Conservation (phyloP, 2,888 invertebrate species). For the Lissonota sp. region DNA sequence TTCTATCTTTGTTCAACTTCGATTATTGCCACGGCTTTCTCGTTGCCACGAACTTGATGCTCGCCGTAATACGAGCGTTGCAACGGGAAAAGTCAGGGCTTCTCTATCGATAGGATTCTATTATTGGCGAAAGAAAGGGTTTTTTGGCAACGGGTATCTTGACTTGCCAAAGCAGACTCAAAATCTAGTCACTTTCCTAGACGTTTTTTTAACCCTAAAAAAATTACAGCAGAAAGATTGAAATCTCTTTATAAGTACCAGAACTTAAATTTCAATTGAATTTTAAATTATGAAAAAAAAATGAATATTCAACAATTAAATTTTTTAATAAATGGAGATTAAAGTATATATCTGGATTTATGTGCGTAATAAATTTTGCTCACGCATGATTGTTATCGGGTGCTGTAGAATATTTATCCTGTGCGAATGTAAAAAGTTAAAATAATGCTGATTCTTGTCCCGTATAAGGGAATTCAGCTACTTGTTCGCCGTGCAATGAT, state of each 20-base stretch:
- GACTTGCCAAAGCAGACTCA: too few species aligned
- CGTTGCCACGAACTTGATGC: constrained; percentile 46
- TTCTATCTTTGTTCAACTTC: constrained; percentile 6
- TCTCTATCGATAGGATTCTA: constrained; percentile 41
- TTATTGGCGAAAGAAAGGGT: constrained; percentile 30
- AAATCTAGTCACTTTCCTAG: too few species aligned
- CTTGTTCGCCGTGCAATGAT: constrained; percentile 32
- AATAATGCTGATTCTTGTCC: constrained; percentile 52
- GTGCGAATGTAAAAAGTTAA: background rate
- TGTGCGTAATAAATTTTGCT: constrained; percentile 41
- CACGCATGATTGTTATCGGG: constrained; percentile 26
- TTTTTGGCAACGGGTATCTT: constrained; percentile 39
- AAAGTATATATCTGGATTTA: background rate
- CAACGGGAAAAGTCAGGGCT: constrained; percentile 23
- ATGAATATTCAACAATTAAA: background rate
- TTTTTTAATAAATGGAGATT: too few species aligned
- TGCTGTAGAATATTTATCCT: constrained; percentile 53
- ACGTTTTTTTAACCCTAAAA: too few species aligned
- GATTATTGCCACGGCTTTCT: constrained; percentile 31
- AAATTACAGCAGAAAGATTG: too few species aligned
- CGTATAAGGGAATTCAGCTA: constrained; percentile 54
- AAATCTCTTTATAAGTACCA: too few species aligned
- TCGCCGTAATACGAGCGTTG: constrained; percentile 20
- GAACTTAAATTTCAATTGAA: too few species aligned
- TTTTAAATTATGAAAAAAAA: background rate